These are phyloP conservation scores for Chlorodrepanis virens DNA, from an alignment of 2,113 vertebrate genomes.

Conservation along the genomic window DNA sequence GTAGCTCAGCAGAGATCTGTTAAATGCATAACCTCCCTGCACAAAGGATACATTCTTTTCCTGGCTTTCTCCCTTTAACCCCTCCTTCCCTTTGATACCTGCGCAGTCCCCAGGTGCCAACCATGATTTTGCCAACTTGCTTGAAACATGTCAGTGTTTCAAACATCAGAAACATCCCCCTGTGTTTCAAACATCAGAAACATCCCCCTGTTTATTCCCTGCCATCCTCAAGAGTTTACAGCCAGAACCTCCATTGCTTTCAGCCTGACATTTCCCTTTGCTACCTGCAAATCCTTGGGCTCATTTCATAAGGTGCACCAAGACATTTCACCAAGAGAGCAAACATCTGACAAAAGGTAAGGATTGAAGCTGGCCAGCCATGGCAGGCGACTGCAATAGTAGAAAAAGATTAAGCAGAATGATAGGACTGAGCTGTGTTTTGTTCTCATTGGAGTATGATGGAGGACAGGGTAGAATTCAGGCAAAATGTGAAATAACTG, in stretches of 20 bases:
- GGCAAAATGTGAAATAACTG: neutral
- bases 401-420: neutral
- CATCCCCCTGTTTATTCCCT: neutral
- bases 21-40: neutral
- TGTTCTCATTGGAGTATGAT: neutral
- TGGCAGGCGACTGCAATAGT: neutral
- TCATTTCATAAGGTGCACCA: neutral
- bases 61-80: neutral
- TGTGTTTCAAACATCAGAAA: neutral
- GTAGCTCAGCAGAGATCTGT: conserved; percentile 1
- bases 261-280: neutral
- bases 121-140: neutral
- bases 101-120: fast-evolving
- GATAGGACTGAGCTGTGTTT: neutral
- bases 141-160: neutral
- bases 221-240: neutral
- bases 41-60: conserved; percentile 7
- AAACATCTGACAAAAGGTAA: neutral
- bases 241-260: neutral
- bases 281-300: neutral
- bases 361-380: neutral
- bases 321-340: neutral
- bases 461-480: neutral
- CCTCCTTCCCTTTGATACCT: neutral
- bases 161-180: neutral